Evolutionary conservation across 2,888 invertebrate species (phyloP).

Genomic region (Argyra leucocephala): DNA sequence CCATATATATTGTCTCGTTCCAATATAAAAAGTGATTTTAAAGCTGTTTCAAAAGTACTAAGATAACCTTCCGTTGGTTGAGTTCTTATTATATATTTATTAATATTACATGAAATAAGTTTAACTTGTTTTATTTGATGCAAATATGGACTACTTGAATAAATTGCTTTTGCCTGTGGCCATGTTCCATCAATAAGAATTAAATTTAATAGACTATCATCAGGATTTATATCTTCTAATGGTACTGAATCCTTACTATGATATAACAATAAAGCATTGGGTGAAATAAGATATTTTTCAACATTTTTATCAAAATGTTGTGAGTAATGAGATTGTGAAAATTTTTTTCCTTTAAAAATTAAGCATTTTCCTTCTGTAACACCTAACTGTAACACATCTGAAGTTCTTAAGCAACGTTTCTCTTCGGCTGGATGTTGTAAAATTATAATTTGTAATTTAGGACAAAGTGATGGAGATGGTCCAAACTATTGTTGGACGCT

Average conservation of each 20-base stretch:
- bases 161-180: conserved; percentile 91
- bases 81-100: conserved; percentile 85
- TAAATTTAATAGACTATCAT: conserved; percentile 57
- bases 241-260: conserved; percentile 67
- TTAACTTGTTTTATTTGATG: conserved; percentile 72
- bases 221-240: conserved; percentile 48
- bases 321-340: conserved; percentile 46
- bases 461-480: conserved; percentile 58
- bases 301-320: conserved; percentile 52
- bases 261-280: conserved; percentile 61
- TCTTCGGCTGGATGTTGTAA: conserved; percentile 92
- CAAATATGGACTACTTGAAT: conserved; percentile 67
- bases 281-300: conserved; percentile 52
- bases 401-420: conserved; percentile 77
- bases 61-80: conserved; percentile 87
- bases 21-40: conserved; percentile 52
- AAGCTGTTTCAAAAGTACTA: conserved; percentile 58
- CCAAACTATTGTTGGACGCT: conserved; percentile 78
- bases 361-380: conserved; percentile 65
- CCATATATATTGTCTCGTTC: conserved; percentile 58
- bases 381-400: conserved; percentile 75
- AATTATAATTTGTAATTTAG: conserved; percentile 64
- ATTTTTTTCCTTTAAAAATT: conserved; percentile 61
- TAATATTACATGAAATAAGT: conserved; percentile 58
- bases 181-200: conserved; percentile 88